Base-by-base conservation (phyloP, 1,140 invertebrate genomes). In the Papilio dardanus region DNA sequence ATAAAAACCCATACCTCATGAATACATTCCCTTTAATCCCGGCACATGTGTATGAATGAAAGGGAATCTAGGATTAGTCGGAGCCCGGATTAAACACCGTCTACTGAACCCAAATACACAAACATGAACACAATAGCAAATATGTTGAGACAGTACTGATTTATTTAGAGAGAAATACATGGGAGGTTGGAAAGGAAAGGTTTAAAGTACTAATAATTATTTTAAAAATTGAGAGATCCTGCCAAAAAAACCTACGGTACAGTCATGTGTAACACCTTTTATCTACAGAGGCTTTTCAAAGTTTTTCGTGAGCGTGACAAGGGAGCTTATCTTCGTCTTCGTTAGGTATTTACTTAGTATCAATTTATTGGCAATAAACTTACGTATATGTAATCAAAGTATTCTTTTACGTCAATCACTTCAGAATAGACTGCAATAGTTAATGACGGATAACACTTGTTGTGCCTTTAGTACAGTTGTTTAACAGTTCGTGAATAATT, bases 21-120 rank as follows among this genome's bases (percentile, higher is more conserved):
- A n/a, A 46, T 54, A 54, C 21, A 16, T 10, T 54, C 24, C 24
- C 54, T 62, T 62, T 62, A 62, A 62, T 58, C 54, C 54, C 1
- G 3, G 50, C 54, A 62, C 54, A 62, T 62, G 24, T 28, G 12
- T 30, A 28, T 24, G 54, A 62, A 62, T 62, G 24, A 28, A 62
- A 62, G 24, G 54, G 54, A 62, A 28, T 62, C 54, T 28, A 4
- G 54, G 54, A 62, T 62, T 62, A 30, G 24, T 28, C 54, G 50
- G 12, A 28, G 54, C 21, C 24, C 12, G 24, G 54, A 62, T 62
- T 62, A 62, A 62, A 62, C 21, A 62, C 24, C 3, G 54, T 30
- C 54, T 62, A 62, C 24, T 62, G 24, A 28, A 30, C 3, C 24
- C 24, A 62, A 62, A 30, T 62, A 62, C 54, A 62, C 21, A 62